phyloP scores from a whole-genome alignment of 1,140 invertebrate genomes.

The Lasaia peninsularis region DNA sequence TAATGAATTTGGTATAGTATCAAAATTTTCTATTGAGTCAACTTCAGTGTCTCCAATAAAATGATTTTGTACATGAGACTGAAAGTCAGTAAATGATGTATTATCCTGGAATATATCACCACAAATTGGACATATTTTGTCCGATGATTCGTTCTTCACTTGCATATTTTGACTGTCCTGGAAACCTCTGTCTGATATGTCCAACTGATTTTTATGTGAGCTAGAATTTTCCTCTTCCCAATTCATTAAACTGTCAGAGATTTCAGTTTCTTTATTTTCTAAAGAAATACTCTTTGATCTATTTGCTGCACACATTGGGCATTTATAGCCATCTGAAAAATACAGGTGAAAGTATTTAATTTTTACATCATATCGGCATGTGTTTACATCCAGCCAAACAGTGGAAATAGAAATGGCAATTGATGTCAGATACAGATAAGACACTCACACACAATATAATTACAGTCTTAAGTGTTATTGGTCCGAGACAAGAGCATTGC shows the following conservation, averaged over 20 bases:
- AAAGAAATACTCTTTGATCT: conserved; percentile 43
- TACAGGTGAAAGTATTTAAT: no score
- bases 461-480: no score
- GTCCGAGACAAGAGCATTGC: no score
- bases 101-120: conserved; percentile 67
- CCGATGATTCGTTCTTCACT: conserved; percentile 33
- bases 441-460: no score
- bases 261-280: conserved; percentile 67
- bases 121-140: conserved; percentile 79
- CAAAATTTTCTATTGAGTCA: conserved; percentile 69
- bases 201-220: not conserved
- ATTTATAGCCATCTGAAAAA: conserved; percentile 63
- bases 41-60: conserved; percentile 70
- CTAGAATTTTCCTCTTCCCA: not conserved
- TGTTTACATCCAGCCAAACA: no score
- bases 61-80: conserved; percentile 78
- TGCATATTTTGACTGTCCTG: conserved; percentile 35
- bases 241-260: conserved; percentile 49
- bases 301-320: conserved; percentile 51
- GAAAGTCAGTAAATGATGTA: conserved; percentile 66
- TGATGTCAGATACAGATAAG: no score
- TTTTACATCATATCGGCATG: no score
- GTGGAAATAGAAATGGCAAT: no score
- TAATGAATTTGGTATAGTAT: conserved; percentile 56
- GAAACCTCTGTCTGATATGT: conserved; percentile 16